These are phyloP conservation scores for Ommatoiulus sabulosus DNA, from an alignment of 2,888 invertebrate genomes.

Conservation along the genomic window DNA sequence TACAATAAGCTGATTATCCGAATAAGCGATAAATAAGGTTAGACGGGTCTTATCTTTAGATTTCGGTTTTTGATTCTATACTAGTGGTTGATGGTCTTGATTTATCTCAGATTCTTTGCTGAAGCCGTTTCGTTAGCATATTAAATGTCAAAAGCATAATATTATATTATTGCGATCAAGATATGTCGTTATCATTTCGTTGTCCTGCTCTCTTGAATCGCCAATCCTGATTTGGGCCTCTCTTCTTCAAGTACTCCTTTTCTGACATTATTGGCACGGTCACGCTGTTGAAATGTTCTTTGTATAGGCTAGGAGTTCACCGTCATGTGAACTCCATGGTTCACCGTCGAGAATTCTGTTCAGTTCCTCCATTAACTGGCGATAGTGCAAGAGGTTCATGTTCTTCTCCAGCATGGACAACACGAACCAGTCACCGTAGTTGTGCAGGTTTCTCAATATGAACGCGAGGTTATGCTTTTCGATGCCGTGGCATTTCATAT, in stretches of 20 bases:
- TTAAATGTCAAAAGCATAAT: no score
- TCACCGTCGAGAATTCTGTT: background rate
- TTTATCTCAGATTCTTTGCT: no score
- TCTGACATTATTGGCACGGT: background rate
- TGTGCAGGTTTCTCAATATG: conserved; percentile 49
- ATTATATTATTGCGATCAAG: no score
- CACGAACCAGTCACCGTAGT: conserved; percentile 62
- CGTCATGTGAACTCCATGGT: no score
- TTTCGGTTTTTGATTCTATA: no score
- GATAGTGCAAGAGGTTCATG: background rate
- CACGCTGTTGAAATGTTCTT: background rate
- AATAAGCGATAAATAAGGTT: no score
- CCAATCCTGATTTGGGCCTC: background rate
- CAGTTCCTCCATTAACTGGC: background rate
- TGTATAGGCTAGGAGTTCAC: background rate
- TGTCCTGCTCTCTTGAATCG: background rate
- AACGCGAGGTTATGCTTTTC: conserved; percentile 59
- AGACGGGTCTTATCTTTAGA: no score
- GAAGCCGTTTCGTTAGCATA: no score
- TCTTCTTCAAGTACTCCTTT: background rate
- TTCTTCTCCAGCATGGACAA: conserved; percentile 61
- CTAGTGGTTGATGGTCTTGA: no score
- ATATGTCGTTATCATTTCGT: no score
- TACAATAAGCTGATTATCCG: no score
- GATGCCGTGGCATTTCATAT: background rate